Evolutionary conservation across 30 jellyfish, hydroid and myxozoan genomes (phyloP), one percentile per base, ranked within the genome.

Genomic region (Cassiopea andromeda): DNA sequence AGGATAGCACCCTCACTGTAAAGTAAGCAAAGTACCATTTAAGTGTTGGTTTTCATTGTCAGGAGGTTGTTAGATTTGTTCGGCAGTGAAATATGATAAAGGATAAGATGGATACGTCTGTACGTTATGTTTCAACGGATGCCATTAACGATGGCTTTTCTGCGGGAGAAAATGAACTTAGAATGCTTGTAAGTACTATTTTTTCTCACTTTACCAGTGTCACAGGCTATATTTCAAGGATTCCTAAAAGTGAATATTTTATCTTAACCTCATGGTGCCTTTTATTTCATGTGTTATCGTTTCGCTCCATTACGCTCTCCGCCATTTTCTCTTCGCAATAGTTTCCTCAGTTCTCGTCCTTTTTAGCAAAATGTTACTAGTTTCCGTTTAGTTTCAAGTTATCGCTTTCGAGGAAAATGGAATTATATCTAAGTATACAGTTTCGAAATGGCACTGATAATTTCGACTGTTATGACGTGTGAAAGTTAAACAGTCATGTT

Each of bases 121-220:
- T 71, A 46, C 84, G 84, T 7, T 69, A 83, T 48, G 3, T 83
- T 73, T 69, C 91, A 46, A 10, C 90, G 70, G 90, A 81, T 60
- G 48, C 48, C 57, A 81, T 13, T 48, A 77, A 48, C 46, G 75
- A 43, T 77, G 90, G 82, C 44, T 81, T 82, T 2, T 58, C 81
- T 69, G 47, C 93, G 16, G 93, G 83, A 7, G 93, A 86, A 75
- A 80, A 66, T 78, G 93, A 86, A 54, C 89, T 86, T 4, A 75
- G 80, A 48, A 76, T 75, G 84, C 89, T 86, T 64, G 93, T 86
- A 86, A 86, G 93, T 77, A 68, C 17, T 44, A n/a, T 38, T 69
- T 18, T 72, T 84, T 69, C 27, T 46, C 8, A 50, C 9, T 2
- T 50, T 50, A 2, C 8, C 8, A 50, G 64, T 50, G 9, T 50